Conservation (phyloP, 1,140 invertebrate genomes). For the Tetranychus cinnabarinus region DNA sequence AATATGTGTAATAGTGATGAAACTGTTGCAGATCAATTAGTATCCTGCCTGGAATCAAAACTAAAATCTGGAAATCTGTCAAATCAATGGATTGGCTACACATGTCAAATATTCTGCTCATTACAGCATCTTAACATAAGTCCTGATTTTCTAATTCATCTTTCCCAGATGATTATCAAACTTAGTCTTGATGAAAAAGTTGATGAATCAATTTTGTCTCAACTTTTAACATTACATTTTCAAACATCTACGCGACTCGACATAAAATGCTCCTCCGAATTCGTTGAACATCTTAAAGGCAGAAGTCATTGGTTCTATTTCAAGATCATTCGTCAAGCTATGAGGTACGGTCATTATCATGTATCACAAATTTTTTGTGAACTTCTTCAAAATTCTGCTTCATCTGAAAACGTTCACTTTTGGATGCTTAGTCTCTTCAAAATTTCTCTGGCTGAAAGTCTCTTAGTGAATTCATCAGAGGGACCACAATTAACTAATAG, state of each 20-base stretch:
- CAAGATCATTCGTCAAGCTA: conserved; percentile 55
- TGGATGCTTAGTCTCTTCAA: conserved; percentile 50
- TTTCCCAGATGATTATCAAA: not conserved
- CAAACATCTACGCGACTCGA: not conserved
- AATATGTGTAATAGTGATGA: not conserved
- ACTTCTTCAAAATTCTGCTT: conserved; percentile 10
- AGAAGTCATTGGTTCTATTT: conserved; percentile 50
- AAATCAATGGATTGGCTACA: not conserved
- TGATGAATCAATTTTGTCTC: not conserved
- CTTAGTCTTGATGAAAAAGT: not conserved
- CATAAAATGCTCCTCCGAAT: not conserved
- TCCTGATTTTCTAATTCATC: not conserved
- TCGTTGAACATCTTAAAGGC: conserved; percentile 18
- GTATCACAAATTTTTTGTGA: conserved; percentile 18
- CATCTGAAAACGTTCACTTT: conserved; percentile 63
- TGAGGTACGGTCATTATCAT: conserved; percentile 31
- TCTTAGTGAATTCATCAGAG: conserved; percentile 12
- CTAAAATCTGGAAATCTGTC: not conserved
- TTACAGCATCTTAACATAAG: not conserved
- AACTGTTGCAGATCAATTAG: not conserved
- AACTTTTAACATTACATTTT: not conserved
- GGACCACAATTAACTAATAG: conserved; percentile 1
- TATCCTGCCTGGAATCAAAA: not conserved
- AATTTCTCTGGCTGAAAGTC: conserved; percentile 23
- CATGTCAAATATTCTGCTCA: not conserved